Conservation (phyloP, 2,888 invertebrate genomes). For the Xestia c-nigrum region DNA sequence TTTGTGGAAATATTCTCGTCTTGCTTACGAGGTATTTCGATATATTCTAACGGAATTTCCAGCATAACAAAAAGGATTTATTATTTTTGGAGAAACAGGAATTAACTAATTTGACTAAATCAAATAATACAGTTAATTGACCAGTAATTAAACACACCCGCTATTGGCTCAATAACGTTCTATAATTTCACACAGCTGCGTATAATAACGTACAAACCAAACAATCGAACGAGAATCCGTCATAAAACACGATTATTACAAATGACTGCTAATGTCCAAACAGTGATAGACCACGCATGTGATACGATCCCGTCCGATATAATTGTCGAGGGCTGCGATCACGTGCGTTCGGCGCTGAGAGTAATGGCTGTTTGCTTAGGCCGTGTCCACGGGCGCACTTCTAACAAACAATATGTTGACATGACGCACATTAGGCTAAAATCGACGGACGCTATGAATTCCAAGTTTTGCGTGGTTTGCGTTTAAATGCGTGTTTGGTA, state of each 20-base stretch:
- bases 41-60: neutral
- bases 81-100: neutral
- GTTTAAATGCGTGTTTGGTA: constrained; percentile 64
- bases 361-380: constrained; percentile 88
- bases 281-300: constrained; percentile 66
- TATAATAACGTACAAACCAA: constrained; percentile 32
- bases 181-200: constrained; percentile 27
- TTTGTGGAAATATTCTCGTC: neutral
- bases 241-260: constrained; percentile 64
- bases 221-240: constrained; percentile 47
- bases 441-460: constrained; percentile 76
- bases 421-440: constrained; percentile 80
- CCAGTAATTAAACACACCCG: neutral
- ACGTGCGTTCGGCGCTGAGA: constrained; percentile 67
- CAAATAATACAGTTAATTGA: neutral
- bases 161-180: constrained; percentile 2
- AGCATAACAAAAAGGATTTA: neutral
- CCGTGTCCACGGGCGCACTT: constrained; percentile 72
- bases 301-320: constrained; percentile 65
- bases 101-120: neutral
- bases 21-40: neutral
- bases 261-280: constrained; percentile 65
- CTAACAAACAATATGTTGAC: constrained; percentile 79
- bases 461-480: constrained; percentile 68
- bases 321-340: constrained; percentile 61